Conservation (phyloP, 2,888 invertebrate species). For the Drosophila colorata region DNA sequence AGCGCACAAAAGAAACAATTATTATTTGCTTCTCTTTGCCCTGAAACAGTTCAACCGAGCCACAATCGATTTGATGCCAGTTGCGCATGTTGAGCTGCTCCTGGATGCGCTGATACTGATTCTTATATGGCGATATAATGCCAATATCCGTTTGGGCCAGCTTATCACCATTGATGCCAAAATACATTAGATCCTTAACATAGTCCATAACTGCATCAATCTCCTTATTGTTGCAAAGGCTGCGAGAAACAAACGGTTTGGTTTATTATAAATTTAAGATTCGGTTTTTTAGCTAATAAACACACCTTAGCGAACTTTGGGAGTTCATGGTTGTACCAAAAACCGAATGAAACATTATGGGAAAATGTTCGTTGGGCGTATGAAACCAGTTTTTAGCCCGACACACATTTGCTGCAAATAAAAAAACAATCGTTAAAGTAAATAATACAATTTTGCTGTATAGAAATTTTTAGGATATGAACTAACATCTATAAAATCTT, state of each 20-base stretch:
- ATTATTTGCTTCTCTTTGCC: conserved; percentile 94
- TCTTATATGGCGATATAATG: conserved; percentile 87
- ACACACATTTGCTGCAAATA: conserved; percentile 59
- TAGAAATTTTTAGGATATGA: no score
- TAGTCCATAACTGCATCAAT: conserved; percentile 87
- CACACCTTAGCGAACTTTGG: conserved; percentile 66
- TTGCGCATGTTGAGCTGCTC: conserved; percentile 75
- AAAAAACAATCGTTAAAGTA: background rate
- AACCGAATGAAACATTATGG: conserved; percentile 88
- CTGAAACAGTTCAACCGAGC: conserved; percentile 95
- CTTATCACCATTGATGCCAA: conserved; percentile 85
- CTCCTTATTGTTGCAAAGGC: conserved; percentile 88
- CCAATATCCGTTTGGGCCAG: conserved; percentile 86
- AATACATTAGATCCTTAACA: conserved; percentile 86
- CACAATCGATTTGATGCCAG: conserved; percentile 87
- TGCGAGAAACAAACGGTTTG: conserved; percentile 60
- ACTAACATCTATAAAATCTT: no score
- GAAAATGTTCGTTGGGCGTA: conserved; percentile 86
- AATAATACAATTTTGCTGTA: no score
- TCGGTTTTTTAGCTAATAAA: background rate
- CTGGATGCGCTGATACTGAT: conserved; percentile 84
- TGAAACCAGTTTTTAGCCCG: conserved; percentile 82
- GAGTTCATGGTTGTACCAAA: conserved; percentile 86
- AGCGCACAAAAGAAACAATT: conserved; percentile 92
- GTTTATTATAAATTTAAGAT: background rate